Conservation (phyloP, 35 echinoderm and acorn worm genomes). For the Holothuria glaberrima region DNA sequence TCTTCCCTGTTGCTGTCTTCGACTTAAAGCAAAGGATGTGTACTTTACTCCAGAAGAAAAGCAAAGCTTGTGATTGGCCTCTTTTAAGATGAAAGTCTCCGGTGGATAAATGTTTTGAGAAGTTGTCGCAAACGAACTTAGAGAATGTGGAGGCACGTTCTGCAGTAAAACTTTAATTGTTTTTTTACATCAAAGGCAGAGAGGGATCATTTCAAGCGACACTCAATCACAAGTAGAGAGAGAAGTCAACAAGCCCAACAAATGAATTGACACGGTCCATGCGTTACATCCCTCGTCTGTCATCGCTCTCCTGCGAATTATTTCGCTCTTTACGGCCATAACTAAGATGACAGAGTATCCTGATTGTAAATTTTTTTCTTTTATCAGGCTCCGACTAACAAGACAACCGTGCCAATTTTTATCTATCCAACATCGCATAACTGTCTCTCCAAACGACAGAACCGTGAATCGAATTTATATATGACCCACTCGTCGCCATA, state of each 20-base stretch:
- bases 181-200: constrained; percentile 4
- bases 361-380: constrained; percentile 41
- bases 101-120: constrained; percentile 52
- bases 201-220: constrained; percentile 9
- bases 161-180: constrained; percentile 41
- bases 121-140: constrained; percentile 17
- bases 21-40: no score
- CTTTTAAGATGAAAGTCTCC: constrained; percentile 11
- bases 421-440: neutral
- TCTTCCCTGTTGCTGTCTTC: no score
- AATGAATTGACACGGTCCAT: constrained; percentile 37
- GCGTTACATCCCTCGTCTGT: constrained; percentile 12
- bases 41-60: neutral
- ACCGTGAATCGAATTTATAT: constrained; percentile 35
- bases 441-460: constrained; percentile 27
- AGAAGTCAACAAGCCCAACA: neutral
- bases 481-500: constrained; percentile 39
- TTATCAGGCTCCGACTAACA: constrained; percentile 45
- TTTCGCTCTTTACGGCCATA: constrained; percentile 34
- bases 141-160: constrained; percentile 12
- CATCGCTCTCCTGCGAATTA: neutral
- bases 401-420: constrained; percentile 27
- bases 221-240: constrained; percentile 13
- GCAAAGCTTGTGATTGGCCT: constrained; percentile 1
- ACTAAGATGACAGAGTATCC: constrained; percentile 32